Conservation (phyloP, 2,888 invertebrate species). For the Pandemis corylana region DNA sequence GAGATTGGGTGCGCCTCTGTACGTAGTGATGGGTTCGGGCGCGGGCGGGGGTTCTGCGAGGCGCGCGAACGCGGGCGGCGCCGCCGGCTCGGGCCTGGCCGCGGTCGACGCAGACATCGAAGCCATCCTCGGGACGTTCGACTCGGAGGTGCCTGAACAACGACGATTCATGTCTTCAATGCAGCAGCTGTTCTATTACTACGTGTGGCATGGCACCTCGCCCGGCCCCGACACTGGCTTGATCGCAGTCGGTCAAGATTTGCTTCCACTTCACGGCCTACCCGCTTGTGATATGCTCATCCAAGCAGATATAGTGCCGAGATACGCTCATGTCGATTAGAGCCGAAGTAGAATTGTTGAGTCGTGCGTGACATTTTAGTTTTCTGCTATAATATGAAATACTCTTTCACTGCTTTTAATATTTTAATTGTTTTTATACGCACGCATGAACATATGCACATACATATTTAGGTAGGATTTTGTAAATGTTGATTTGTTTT, state of each 20-base stretch:
- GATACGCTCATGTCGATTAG: conserved; percentile 91
- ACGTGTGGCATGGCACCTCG: conserved; percentile 90
- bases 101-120: conserved; percentile 88
- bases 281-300: conserved; percentile 92
- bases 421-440: conserved; percentile 20
- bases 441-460: conserved; percentile 18
- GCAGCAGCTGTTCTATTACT: conserved; percentile 93
- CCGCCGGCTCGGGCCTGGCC: conserved; percentile 75
- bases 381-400: conserved; percentile 7
- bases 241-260: conserved; percentile 89
- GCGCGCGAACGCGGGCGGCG: conserved; percentile 41
- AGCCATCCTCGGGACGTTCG: conserved; percentile 91
- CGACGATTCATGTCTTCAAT: conserved; percentile 90
- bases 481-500: conserved; percentile 25
- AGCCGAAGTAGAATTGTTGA: conserved; percentile 10
- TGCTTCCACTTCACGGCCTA: conserved; percentile 86
- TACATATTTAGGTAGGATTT: conserved; percentile 2
- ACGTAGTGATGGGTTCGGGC: conserved; percentile 89
- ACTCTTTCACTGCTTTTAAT: conserved; percentile 14
- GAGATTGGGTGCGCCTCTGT: conserved; percentile 88
- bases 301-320: conserved; percentile 89
- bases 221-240: conserved; percentile 86
- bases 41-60: conserved; percentile 69
- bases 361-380: not conserved
- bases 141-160: conserved; percentile 89